phyloP scores from a whole-genome alignment of 2,888 invertebrate species.

The Maniola hyperantus region DNA sequence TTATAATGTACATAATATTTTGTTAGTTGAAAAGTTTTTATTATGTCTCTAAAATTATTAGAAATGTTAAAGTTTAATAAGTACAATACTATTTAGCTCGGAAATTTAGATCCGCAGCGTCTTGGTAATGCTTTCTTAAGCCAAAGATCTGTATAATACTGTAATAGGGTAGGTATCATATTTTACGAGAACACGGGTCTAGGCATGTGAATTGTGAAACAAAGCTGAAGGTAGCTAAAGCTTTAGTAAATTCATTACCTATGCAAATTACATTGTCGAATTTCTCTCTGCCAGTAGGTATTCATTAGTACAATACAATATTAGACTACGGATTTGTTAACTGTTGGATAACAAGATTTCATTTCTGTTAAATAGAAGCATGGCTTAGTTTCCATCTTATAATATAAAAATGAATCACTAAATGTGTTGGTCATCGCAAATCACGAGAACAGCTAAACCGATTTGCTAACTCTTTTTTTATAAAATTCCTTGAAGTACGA shows the following conservation, averaged over 20 bases:
- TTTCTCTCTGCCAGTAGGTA: neutral
- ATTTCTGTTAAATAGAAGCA: neutral
- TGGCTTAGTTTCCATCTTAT: too few species aligned
- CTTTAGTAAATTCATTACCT: neutral
- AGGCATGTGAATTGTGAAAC: neutral
- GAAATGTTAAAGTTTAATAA: neutral
- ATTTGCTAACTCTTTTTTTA: too few species aligned
- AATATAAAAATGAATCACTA: too few species aligned
- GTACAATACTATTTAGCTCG: too few species aligned
- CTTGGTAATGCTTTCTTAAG: too few species aligned
- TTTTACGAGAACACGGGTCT: neutral
- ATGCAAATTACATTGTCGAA: constrained; percentile 11
- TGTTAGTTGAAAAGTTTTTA: neutral
- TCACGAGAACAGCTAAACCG: too few species aligned
- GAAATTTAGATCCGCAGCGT: neutral
- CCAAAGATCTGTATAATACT: too few species aligned
- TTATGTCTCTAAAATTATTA: neutral
- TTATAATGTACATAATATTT: too few species aligned
- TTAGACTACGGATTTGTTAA: neutral
- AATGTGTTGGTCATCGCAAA: too few species aligned
- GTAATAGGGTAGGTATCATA: neutral
- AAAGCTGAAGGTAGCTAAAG: too few species aligned
- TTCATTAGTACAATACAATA: constrained; percentile 7
- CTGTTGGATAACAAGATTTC: too few species aligned
- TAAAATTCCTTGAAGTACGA: too few species aligned